Base-by-base conservation (phyloP, 2,888 invertebrate genomes). In the Mimumesa dahlbomi region DNA sequence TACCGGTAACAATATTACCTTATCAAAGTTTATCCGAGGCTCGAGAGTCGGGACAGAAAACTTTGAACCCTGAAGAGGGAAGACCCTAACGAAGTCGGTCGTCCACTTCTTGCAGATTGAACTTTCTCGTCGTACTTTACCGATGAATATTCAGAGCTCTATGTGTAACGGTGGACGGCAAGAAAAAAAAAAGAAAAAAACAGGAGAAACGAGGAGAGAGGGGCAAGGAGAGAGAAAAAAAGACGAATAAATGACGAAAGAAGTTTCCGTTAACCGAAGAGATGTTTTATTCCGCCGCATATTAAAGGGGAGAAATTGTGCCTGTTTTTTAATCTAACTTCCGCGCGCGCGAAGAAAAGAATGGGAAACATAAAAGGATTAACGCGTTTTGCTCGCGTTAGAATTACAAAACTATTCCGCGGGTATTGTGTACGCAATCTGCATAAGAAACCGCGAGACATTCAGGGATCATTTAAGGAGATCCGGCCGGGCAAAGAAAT, bases 71-170 rank as follows among this genome's bases (percentile, higher is more conserved):
- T 45, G 34, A 46, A 61, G 45, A 59, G 61, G 63, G 49, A 45
- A 61, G 63, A 54, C 36, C 68, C 65, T 67, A 71, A 76, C 56
- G 65, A 78, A 74, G 61, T 78, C 75, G 73, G 61, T 56, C 71
- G 61, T 53, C 52, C 65, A 69, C 62, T 78, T 75, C 68, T 70
- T 63, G 67, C 50, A 57, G 73, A 78, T 71, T 59, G 52, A 73
- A 61, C 72, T 78, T 75, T 65, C 73, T 57, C 67, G 54, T 68
- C 62, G 61, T 59, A 67, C 58, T 70, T 73, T 34, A 29, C 52
- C 25, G 66, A 78, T 78, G 77, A 75, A 78, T 78, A 78, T 78
- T 78, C 78, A 78, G 43, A 38, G 53, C 25, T 46, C 56, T 48
- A 53, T 69, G 56, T 59, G 73, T 69, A 69, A 64, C 68, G 66